These are phyloP conservation scores for Drosophila rhopaloa DNA, from an alignment of 1,140 invertebrate genomes.

Conservation along the genomic window DNA sequence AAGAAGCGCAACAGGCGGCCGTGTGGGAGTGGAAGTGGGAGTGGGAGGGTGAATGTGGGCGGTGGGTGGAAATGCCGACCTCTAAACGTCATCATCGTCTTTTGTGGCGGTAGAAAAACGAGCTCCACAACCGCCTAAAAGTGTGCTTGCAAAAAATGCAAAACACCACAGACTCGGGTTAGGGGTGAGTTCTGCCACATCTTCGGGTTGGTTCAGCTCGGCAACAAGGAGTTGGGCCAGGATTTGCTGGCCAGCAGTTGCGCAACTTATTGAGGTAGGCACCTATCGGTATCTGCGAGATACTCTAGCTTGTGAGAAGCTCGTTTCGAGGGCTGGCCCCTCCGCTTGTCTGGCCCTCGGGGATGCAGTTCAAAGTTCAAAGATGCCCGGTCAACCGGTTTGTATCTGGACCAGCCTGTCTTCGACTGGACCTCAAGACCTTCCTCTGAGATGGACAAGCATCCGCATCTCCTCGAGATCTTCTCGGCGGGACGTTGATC, in stretches of 20 bases:
- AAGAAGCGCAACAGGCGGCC: constrained; percentile 53
- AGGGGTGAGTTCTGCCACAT: constrained; percentile 49
- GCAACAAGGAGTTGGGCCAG: constrained; percentile 26
- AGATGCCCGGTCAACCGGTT: constrained; percentile 74
- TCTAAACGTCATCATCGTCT: constrained; percentile 41
- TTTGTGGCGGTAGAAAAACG: constrained; percentile 9
- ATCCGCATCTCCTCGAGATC: constrained; percentile 49
- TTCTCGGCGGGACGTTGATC: constrained; percentile 38
- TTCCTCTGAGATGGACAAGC: constrained; percentile 34
- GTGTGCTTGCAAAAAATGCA: constrained; percentile 55
- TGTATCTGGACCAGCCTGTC: constrained; percentile 72
- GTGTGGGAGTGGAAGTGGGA: background rate
- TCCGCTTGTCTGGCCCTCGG: constrained; percentile 35
- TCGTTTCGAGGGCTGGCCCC: constrained; percentile 29
- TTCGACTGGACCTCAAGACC: constrained; percentile 64
- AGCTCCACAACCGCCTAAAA: constrained; percentile 35
- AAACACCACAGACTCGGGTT: constrained; percentile 30
- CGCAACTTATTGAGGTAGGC: constrained; percentile 77
- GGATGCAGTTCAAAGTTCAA: constrained; percentile 65
- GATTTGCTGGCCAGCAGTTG: constrained; percentile 57
- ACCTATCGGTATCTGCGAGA: constrained; percentile 46
- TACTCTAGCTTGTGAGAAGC: constrained; percentile 2
- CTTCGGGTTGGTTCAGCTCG: constrained; percentile 31
- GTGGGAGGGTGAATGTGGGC: background rate
- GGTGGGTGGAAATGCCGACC: constrained; percentile 6